These are phyloP conservation scores for Neostethus bicornis DNA, from an alignment of 2,797 vertebrate genomes.

Conservation along the genomic window DNA sequence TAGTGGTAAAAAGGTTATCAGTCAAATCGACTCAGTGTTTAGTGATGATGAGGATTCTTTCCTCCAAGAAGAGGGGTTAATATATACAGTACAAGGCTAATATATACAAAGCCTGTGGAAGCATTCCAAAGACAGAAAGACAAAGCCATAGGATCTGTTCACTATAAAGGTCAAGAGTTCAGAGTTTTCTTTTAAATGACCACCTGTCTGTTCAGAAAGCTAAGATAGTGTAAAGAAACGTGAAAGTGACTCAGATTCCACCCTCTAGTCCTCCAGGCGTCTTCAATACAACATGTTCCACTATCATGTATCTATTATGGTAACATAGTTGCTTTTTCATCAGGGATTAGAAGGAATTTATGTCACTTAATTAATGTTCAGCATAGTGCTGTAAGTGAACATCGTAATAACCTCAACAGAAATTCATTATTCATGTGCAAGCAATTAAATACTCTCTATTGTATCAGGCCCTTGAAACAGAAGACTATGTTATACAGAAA, in stretches of 20 bases:
- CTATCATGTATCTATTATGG: conserved; percentile 24
- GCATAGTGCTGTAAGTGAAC: conserved; percentile 73
- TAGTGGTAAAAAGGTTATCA: background rate
- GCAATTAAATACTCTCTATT: conserved; percentile 78
- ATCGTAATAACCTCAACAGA: conserved; percentile 68
- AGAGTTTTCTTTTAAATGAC: background rate
- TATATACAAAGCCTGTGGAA: background rate
- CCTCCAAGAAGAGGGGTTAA: background rate
- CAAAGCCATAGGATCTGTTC: background rate
- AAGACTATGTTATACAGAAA: conserved; percentile 76
- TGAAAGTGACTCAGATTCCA: background rate
- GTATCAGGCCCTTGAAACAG: conserved; percentile 71
- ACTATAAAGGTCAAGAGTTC: background rate
- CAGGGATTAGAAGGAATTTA: conserved; percentile 68
- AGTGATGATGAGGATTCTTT: background rate
- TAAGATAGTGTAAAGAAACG: background rate
- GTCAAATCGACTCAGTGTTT: background rate
- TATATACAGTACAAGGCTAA: background rate
- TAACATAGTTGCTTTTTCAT: conserved; percentile 57
- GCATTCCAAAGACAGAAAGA: background rate
- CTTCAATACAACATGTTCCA: conserved; percentile 7
- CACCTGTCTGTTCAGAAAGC: background rate
- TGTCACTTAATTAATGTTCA: conserved; percentile 81
- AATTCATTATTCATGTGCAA: conserved; percentile 77
- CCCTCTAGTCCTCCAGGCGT: background rate